These are phyloP conservation scores for Coracopsis vasa DNA, from an alignment of 2,113 vertebrate genomes.

Conservation along the genomic window DNA sequence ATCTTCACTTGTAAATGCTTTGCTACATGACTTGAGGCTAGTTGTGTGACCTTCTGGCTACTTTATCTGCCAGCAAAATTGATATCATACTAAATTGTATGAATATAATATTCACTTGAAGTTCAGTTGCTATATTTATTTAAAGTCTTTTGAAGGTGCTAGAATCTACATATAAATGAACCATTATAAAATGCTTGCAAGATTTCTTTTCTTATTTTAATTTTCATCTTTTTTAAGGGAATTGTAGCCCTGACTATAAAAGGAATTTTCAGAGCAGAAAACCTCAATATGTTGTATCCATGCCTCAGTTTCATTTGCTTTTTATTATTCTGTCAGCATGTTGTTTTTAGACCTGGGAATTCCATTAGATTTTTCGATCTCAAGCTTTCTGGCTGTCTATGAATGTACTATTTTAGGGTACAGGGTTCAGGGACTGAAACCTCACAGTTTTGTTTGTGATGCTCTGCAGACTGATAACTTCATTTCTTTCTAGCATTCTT, in stretches of 20 bases:
- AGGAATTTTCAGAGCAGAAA: background rate
- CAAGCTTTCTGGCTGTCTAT: background rate
- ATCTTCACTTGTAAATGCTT: background rate
- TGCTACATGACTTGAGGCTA: background rate
- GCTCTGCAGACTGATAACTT: background rate
- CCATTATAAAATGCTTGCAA: background rate
- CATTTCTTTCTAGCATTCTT: background rate
- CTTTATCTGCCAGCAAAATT: background rate
- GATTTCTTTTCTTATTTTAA: background rate
- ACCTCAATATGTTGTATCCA: background rate
- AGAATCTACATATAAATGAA: background rate
- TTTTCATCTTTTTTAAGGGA: background rate
- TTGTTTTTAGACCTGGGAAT: background rate
- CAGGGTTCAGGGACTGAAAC: background rate
- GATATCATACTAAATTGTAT: background rate
- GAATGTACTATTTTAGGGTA: background rate
- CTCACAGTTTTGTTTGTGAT: background rate
- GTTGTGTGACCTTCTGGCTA: background rate
- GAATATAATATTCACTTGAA: background rate
- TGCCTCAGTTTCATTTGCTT: background rate
- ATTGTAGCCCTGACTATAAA: background rate
- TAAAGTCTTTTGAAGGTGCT: background rate
- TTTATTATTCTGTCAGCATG: background rate
- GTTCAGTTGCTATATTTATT: background rate
- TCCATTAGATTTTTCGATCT: background rate